Evolutionary conservation across 2,888 invertebrate genomes (phyloP), one percentile per base, ranked within the genome.

Genomic region (Orthosia incerta): DNA sequence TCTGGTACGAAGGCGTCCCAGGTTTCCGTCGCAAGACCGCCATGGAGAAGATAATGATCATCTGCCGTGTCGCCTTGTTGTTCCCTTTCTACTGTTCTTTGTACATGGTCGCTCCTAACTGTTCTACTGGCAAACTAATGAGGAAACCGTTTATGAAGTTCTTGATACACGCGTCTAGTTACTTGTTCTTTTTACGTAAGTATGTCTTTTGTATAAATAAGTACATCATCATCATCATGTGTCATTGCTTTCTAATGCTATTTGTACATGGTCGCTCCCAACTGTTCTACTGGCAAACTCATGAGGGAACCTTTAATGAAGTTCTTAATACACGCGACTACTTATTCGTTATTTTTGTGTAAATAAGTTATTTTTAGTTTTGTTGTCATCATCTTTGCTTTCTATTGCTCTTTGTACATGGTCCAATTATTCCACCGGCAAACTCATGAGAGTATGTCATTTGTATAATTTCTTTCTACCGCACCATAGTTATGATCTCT

Each of bases 131-230:
- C 0, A 97, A 97, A 86, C 97, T 99, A 46, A 98, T 99, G 97
- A 97, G 98, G 84, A 98, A 99, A 92, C 99, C 99, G 0, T 99
- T 99, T 92, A 99, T 99, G 98, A 99, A 99, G 95, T 99, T 99
- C 93, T 97, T 99, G 89, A 98, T 99, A 69, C 99, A 99, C 90
- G 99, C 99, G 12, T 98, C 99, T 0, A 99, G 99, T 18, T 99
- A 99, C 92, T 95, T 99, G 83, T 98, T 99, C 95, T 99, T 99
- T 13, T 45, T 77, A 23, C 39, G 77, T 77, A 2, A 74, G 76
- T 76, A 45, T 16, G 0, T 26, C 1, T 4, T 56, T 50, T 26
- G 18, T 26, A 39, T 60, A 9, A 39, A 39, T 39, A 39, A 39
- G 1, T 39, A 39, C 20, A n/a, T 45, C 18, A 39, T 65, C 39